A percentile compares a stretch with the other conserved stretches of the same genome.
These are phyloP conservation scores for Adelognathus sp. DNA, from an alignment of 2,888 invertebrate genomes.

Conservation along the genomic window DNA sequence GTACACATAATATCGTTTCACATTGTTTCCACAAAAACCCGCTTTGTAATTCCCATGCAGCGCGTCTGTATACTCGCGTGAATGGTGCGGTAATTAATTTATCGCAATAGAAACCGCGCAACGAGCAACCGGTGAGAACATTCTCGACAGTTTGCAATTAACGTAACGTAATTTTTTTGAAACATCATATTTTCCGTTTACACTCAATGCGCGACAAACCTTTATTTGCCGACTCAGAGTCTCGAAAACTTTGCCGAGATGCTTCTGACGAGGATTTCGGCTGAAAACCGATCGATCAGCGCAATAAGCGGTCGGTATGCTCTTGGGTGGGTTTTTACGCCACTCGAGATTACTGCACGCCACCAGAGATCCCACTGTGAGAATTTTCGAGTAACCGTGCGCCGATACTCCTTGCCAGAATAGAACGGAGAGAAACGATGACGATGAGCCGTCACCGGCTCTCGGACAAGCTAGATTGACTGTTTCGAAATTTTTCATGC, in stretches of 20 bases:
- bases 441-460: constrained; percentile 57
- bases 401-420: constrained; percentile 81
- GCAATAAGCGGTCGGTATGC: constrained; percentile 84
- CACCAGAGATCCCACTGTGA: constrained; percentile 84
- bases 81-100: constrained; percentile 41
- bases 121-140: too few species aligned
- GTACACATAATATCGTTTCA: constrained; percentile 28
- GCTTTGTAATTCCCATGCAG: constrained; percentile 11
- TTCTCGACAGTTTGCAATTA: neutral
- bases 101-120: too few species aligned
- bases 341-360: constrained; percentile 86
- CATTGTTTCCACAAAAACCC: constrained; percentile 25
- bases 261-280: constrained; percentile 83
- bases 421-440: constrained; percentile 79
- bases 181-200: neutral
- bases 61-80: neutral
- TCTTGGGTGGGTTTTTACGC: constrained; percentile 82
- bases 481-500: constrained; percentile 78
- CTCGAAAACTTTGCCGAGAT: constrained; percentile 81
- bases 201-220: constrained; percentile 63
- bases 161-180: neutral
- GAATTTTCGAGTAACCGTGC: constrained; percentile 82
- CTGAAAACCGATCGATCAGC: constrained; percentile 86
- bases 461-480: constrained; percentile 73
- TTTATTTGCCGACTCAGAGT: constrained; percentile 78